Evolutionary conservation across 1,140 invertebrate genomes (phyloP), one percentile per base, ranked within the genome.

Genomic region (Drosophila mauritiana): DNA sequence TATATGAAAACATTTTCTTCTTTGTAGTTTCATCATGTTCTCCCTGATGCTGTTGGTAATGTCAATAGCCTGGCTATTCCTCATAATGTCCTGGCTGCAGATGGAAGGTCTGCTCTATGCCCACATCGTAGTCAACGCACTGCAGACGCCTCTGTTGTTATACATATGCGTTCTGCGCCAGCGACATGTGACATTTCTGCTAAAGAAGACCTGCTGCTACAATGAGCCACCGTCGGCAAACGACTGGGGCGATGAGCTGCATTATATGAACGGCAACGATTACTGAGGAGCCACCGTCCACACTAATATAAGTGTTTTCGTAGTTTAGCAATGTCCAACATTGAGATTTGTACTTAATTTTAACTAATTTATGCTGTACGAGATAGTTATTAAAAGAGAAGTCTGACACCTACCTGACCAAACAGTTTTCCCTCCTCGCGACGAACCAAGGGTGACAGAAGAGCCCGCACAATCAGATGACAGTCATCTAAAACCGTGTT

Each of bases 401-500:
- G 84, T 89, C 80, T 88, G 84, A 90, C 45, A 88, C 94, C 94
- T 92, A 98, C 97, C 95, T 98, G 97, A 39, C 94, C 94, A 92
- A 99, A 99, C 1, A 99, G 93, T 90, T 97, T 96, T 40, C 98
- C 98, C 90, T 99, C 98, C 8, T 94, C 93, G 72, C 97, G 93
- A 57, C 94, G 93, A 13, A 95, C 90, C 11, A 99, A 93, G 68
- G 95, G 93, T 4, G 97, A 97, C 43, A 99, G 92, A 74, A 96
- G 95, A 91, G 98, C 98, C 45, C 96, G 95, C 0, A 98, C 97
- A 13, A 99, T 96, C 3, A 99, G 93, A 92, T 99, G 98, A 76
- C 96, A 96, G 92, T 99, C 98, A 93, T 99, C 98, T 88, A 99
- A 94, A 0, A 99, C 95, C 0, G 97, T 97, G 93, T 99, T 99